A percentile compares a stretch with the other conserved stretches of the same genome.
These are phyloP conservation scores for Diplodus sargus DNA, from an alignment of 2,797 vertebrate genomes.

Conservation along the genomic window DNA sequence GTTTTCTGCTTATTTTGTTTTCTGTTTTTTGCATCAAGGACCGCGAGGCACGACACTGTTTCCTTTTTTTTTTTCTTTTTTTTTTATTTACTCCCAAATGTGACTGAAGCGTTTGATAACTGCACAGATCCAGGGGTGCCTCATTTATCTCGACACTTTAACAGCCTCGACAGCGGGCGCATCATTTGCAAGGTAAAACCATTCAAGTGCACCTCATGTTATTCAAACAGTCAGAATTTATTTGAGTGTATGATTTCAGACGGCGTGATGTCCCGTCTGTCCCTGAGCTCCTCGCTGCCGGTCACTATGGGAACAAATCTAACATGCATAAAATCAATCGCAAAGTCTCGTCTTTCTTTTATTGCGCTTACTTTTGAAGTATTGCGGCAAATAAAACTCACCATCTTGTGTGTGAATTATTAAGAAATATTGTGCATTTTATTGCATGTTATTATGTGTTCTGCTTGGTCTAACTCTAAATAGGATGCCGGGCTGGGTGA, in stretches of 20 bases:
- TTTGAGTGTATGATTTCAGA: constrained; percentile 51
- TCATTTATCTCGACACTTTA: constrained; percentile 58
- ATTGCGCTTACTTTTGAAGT: too few species aligned
- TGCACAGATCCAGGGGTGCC: constrained; percentile 34
- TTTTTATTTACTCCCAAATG: constrained; percentile 17
- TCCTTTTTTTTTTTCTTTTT: constrained; percentile 26
- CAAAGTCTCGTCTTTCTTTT: background rate
- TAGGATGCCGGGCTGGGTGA: background rate
- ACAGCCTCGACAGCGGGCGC: constrained; percentile 34
- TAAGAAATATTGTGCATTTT: too few species aligned
- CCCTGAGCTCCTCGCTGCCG: constrained; percentile 29
- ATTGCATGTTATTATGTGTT: background rate
- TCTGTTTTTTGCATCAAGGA: constrained; percentile 39
- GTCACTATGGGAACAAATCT: constrained; percentile 25
- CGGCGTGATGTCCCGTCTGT: constrained; percentile 24
- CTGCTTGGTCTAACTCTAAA: background rate
- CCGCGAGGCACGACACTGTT: background rate
- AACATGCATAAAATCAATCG: background rate
- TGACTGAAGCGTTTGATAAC: constrained; percentile 29
- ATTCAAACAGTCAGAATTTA: constrained; percentile 61
- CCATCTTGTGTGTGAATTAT: too few species aligned
- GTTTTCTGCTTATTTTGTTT: constrained; percentile 9
- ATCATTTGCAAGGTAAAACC: constrained; percentile 56
- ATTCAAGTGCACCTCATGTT: constrained; percentile 60
- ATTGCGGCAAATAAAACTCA: too few species aligned